Evolutionary conservation across 1,140 invertebrate species (phyloP), one percentile per base, ranked within the genome.

Genomic region (Oscheius sp.): DNA sequence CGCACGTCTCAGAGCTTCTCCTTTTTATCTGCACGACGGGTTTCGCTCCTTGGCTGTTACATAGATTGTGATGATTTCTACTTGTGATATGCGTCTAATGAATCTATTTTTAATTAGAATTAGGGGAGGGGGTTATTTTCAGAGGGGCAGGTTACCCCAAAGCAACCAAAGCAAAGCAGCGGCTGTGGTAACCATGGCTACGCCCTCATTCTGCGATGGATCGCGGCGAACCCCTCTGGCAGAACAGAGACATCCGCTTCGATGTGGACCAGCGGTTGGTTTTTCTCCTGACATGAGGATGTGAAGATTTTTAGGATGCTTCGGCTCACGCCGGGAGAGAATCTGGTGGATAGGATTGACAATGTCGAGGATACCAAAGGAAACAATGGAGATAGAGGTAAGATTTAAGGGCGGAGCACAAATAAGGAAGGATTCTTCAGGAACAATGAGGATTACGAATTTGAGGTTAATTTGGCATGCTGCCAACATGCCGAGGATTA

Each of bases 301-400:
- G 4, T 55, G 49, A 55, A 55, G 42, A 20, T 23, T 68, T 38
- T 46, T 58, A 74, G 72, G 62, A 58, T 74, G 52, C 65, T 74
- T 29, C 72, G 72, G 26, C 29, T 74, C 2, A 55, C 32, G 7
- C 29, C 35, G 26, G 72, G 72, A 28, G 72, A 74, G 35, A 3
- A 69, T 1, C 49, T 34, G 32, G 29, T 74, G 0, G 72, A 73
- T 2, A 59, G 65, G 38, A 58, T 74, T 2, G 72, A 74, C 29
- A 38, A 74, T 36, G 72, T 74, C 10, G 72, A 74, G 36, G 72
- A 74, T 35, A 74, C 72, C 1, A 74, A 74, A 38, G 72, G 72
- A 42, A 74, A 74, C 32, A 74, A 74, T 52, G 72, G 72, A 10
- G 72, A 74, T 55, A 35, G 36, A 46, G 72, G 72, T 68, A n/a